These are phyloP conservation scores for Smutsia temminckii DNA, from an alignment of 2,797 vertebrate genomes.

Conservation along the genomic window DNA sequence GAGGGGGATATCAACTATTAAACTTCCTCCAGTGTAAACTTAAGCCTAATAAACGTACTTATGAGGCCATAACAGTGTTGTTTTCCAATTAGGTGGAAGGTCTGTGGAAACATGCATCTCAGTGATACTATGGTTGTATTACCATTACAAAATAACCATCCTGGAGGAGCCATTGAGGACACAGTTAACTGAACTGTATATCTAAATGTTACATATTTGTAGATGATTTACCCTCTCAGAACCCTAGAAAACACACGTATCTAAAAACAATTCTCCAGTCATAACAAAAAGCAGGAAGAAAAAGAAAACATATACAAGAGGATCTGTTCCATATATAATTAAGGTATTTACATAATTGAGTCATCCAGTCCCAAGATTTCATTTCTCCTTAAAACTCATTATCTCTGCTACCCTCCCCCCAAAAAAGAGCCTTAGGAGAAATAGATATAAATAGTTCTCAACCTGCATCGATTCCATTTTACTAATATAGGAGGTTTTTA, in stretches of 20 bases:
- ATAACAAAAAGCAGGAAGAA: slow-evolving; percentile 18
- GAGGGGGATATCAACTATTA: neutral
- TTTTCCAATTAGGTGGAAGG: slow-evolving; percentile 49
- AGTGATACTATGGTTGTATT: neutral
- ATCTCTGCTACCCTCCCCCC: too few relatives aligned
- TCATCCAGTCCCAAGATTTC: slow-evolving; percentile 36
- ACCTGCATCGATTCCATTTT: slow-evolving; percentile 47
- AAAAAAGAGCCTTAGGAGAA: neutral
- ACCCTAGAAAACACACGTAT: neutral
- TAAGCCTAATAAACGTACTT: slow-evolving; percentile 41
- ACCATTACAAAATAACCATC: slow-evolving; percentile 32
- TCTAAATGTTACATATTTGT: slow-evolving; percentile 5
- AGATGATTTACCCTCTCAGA: neutral
- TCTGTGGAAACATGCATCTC: slow-evolving; percentile 8
- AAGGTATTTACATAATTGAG: slow-evolving; percentile 66
- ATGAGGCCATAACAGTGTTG: neutral
- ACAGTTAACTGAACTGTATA: slow-evolving; percentile 27
- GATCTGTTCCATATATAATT: slow-evolving; percentile 52
- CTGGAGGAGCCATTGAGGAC: neutral
- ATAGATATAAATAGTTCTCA: slow-evolving; percentile 59
- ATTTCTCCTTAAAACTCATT: slow-evolving; percentile 59
- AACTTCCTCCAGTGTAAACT: neutral
- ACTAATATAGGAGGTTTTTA: slow-evolving; percentile 55
- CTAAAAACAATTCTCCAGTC: slow-evolving; percentile 25
- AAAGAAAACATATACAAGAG: slow-evolving; percentile 41